phyloP scores from a whole-genome alignment of 2,888 invertebrate species.

The Himalopsyche kuldschensis region DNA sequence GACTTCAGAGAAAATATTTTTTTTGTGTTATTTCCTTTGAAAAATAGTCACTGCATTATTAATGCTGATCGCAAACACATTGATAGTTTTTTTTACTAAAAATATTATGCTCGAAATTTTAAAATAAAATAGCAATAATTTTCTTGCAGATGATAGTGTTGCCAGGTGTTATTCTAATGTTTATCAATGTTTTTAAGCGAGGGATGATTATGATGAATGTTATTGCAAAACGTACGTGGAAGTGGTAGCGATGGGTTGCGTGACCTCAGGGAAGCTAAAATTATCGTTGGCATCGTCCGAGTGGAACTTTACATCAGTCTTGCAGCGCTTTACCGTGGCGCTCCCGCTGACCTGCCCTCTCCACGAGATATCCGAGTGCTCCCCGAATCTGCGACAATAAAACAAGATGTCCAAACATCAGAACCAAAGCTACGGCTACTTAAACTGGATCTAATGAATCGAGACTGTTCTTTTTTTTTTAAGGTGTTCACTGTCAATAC shows the following conservation, averaged over 20 bases:
- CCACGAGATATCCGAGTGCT: slow-evolving; percentile 56
- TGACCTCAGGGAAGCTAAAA: slow-evolving; percentile 64
- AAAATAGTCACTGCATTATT: no score
- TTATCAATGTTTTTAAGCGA: not conserved
- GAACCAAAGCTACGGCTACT: slow-evolving; percentile 30
- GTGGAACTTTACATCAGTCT: slow-evolving; percentile 70
- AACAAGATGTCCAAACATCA: slow-evolving; percentile 36
- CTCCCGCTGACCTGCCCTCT: slow-evolving; percentile 30
- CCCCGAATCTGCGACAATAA: slow-evolving; percentile 50
- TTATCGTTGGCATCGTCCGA: slow-evolving; percentile 71
- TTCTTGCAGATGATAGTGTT: no score
- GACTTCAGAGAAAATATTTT: no score
- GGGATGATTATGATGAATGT: not conserved
- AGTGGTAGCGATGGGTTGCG: slow-evolving; percentile 41
- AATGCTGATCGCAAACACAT: no score
- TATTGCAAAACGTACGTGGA: slow-evolving; percentile 37
- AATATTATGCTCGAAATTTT: no score
- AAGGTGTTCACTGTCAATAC: no score
- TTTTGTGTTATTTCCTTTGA: no score
- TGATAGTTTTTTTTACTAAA: no score
- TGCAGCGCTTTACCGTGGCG: slow-evolving; percentile 58
- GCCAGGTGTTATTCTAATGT: no score
- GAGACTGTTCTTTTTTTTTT: no score
- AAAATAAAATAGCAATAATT: no score
- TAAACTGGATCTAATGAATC: not conserved